Conservation (phyloP, 2,797 vertebrate genomes). For the Limosa lapponica region DNA sequence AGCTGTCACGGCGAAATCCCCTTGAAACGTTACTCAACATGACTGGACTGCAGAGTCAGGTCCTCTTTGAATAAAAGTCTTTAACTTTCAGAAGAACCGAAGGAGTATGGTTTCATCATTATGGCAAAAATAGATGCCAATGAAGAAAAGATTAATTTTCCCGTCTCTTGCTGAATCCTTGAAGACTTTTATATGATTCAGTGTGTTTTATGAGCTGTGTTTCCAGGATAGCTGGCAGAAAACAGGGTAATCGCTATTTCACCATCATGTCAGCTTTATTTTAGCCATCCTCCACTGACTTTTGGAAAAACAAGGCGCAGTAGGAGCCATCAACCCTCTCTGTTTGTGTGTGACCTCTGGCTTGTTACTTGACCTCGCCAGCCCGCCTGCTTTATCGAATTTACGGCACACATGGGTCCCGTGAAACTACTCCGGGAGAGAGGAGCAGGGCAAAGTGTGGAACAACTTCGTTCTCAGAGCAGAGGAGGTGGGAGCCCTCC, state of each 20-base stretch:
- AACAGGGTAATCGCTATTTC: constrained; percentile 8
- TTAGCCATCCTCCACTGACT: constrained; percentile 1
- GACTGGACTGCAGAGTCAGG: constrained; percentile 53
- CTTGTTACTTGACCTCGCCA: neutral
- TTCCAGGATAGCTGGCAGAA: constrained; percentile 53
- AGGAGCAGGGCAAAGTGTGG: neutral
- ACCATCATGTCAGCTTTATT: constrained; percentile 37
- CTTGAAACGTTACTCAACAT: constrained; percentile 33
- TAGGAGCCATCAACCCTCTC: neutral
- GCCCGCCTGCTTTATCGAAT: neutral
- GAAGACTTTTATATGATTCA: constrained; percentile 34
- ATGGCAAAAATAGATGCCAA: constrained; percentile 1
- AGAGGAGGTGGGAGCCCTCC: neutral
- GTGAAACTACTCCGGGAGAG: neutral
- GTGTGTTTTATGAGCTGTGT: constrained; percentile 24
- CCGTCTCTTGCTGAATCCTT: neutral
- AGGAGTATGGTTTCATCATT: constrained; percentile 16
- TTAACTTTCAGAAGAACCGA: constrained; percentile 8
- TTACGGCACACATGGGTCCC: neutral
- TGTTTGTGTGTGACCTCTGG: neutral
- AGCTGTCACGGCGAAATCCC: neutral
- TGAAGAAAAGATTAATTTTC: constrained; percentile 45
- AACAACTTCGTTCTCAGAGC: neutral
- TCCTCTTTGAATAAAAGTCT: constrained; percentile 34
- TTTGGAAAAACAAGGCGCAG: neutral